phyloP scores from a whole-genome alignment of 2,888 invertebrate species.

The Dysmachus trigonus region DNA sequence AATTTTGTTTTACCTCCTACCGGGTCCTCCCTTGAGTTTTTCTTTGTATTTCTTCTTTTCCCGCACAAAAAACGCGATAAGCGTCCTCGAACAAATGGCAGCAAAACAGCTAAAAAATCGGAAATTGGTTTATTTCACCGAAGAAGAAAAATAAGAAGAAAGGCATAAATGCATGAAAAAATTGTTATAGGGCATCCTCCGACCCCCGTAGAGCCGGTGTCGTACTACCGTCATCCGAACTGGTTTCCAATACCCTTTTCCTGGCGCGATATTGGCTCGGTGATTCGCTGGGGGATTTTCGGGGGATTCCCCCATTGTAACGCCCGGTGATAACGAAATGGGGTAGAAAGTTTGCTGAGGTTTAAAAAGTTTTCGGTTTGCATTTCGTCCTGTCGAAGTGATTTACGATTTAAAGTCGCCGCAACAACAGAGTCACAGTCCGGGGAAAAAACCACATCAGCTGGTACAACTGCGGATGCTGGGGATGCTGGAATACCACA shows the following conservation, averaged over 20 bases:
- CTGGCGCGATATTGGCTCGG: neutral
- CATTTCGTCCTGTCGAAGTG: neutral
- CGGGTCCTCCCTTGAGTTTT: neutral
- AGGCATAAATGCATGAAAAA: neutral
- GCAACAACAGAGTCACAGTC: neutral
- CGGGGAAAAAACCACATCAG: neutral
- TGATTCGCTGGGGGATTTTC: neutral
- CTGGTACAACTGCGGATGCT: neutral
- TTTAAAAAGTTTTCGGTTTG: conserved; percentile 1
- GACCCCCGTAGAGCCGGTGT: neutral
- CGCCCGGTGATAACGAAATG: conserved; percentile 14
- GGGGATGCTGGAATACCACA: neutral
- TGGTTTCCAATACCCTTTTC: neutral
- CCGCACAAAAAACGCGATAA: neutral
- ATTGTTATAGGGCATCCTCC: neutral
- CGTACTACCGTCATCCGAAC: neutral
- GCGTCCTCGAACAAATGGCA: neutral
- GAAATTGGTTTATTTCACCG: neutral
- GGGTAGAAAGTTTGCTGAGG: conserved; percentile 13
- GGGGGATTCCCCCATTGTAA: neutral
- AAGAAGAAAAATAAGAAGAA: neutral
- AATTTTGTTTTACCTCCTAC: neutral
- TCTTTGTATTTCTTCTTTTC: neutral
- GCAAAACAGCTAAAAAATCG: neutral
- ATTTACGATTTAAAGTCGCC: conserved; percentile 4